Evolutionary conservation across 2,113 vertebrate species (phyloP).

Genomic region (Condylura cristata): DNA sequence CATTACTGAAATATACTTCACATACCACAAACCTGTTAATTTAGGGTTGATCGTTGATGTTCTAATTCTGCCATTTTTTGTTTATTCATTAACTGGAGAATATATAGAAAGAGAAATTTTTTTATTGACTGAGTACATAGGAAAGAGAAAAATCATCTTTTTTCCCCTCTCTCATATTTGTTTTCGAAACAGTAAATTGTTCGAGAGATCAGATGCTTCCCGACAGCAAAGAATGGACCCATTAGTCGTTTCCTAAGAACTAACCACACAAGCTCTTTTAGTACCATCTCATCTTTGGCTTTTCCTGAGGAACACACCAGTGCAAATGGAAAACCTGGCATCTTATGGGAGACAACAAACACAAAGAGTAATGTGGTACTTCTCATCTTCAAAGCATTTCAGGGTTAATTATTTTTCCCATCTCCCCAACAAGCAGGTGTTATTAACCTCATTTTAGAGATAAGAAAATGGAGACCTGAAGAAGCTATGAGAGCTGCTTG

Average conservation of each 20-base stretch:
- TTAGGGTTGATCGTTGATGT: too few relatives aligned
- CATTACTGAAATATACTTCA: too few relatives aligned
- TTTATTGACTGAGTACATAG: too few relatives aligned
- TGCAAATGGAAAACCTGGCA: not conserved
- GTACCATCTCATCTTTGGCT: not conserved
- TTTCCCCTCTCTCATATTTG: not conserved
- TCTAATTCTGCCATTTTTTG: too few relatives aligned
- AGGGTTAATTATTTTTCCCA: slow-evolving; percentile 55
- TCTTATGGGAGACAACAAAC: not conserved
- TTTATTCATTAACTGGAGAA: too few relatives aligned
- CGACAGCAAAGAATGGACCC: not conserved
- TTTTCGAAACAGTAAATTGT: slow-evolving; percentile 4
- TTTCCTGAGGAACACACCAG: not conserved
- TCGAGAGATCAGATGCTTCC: not conserved
- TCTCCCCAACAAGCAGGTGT: not conserved
- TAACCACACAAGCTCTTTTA: not conserved
- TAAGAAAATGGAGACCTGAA: slow-evolving; percentile 59
- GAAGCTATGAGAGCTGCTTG: not conserved
- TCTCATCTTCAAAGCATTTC: slow-evolving; percentile 66
- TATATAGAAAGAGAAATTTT: too few relatives aligned
- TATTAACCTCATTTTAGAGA: slow-evolving; percentile 72
- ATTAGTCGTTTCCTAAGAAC: not conserved
- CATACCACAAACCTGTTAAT: too few relatives aligned
- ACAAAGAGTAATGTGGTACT: not conserved
- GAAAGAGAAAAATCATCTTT: not conserved